phyloP scores from a whole-genome alignment of 2,113 vertebrate species.

The pig (Sus scrofa) region DNA sequence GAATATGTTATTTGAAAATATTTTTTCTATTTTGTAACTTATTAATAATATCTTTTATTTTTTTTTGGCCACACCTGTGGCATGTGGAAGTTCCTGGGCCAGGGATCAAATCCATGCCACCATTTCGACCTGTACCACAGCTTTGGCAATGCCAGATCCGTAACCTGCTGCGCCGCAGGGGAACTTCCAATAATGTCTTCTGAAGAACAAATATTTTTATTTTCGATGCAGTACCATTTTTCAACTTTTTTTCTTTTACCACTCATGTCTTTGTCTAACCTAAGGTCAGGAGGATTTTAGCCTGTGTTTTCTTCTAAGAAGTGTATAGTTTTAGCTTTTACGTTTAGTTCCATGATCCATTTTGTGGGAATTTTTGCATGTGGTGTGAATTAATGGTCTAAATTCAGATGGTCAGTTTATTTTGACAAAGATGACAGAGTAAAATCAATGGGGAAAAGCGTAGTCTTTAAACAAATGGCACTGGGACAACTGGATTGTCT shows the following conservation, averaged over 20 bases:
- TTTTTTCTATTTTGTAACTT: neutral
- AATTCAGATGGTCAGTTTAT: neutral
- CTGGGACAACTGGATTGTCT: neutral
- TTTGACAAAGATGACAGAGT: neutral
- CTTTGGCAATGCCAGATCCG: no score
- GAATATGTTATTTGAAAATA: neutral
- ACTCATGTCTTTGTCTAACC: neutral
- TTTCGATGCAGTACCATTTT: neutral
- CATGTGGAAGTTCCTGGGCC: no score
- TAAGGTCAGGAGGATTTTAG: neutral
- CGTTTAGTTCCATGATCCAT: neutral
- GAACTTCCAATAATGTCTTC: neutral
- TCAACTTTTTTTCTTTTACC: neutral
- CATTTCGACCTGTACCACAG: no score
- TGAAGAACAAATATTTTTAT: neutral
- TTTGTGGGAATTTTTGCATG: neutral
- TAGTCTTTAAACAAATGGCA: neutral
- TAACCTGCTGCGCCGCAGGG: no score
- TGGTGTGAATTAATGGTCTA: neutral
- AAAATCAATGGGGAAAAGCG: neutral
- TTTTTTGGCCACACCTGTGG: no score
- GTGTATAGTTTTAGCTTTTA: neutral
- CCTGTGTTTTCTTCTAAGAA: neutral
- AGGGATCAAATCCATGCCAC: no score
- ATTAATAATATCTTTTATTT: neutral